A percentile compares a stretch with the other conserved stretches of the same genome.
Conservation (phyloP, 2,888 invertebrate genomes). For the Itoplectis maculator region DNA sequence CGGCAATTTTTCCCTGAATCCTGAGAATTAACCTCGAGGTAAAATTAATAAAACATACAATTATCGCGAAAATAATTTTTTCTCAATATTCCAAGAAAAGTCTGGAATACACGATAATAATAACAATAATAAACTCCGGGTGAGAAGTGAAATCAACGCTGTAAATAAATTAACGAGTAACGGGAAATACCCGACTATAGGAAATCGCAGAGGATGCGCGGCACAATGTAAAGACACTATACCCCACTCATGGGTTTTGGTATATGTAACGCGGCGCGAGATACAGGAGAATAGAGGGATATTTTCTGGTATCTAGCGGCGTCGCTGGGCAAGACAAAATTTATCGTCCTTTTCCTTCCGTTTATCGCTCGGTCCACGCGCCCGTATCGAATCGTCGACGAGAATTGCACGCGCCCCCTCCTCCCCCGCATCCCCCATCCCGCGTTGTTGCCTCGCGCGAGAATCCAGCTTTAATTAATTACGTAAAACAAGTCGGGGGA, state of each 20-base stretch:
- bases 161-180: conserved; percentile 55
- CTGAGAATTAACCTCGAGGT: too few relatives aligned
- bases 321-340: conserved; percentile 61
- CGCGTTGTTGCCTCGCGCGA: conserved; percentile 31
- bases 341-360: conserved; percentile 68
- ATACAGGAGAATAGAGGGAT: conserved; percentile 34
- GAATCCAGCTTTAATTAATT: conserved; percentile 65
- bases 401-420: neutral
- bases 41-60: too few relatives aligned
- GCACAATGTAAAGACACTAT: conserved; percentile 20
- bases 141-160: conserved; percentile 38
- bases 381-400: conserved; percentile 64
- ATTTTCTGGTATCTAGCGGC: conserved; percentile 65
- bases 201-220: conserved; percentile 14
- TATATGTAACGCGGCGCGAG: conserved; percentile 1
- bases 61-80: too few relatives aligned
- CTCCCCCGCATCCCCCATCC: conserved; percentile 20
- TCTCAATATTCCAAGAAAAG: neutral
- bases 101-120: neutral
- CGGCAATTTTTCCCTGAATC: too few relatives aligned
- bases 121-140: conserved; percentile 37
- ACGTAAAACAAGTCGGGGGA: conserved; percentile 54
- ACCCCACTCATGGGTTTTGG: conserved; percentile 5
- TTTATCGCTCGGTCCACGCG: conserved; percentile 66
- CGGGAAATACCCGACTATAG: conserved; percentile 7